phyloP scores from a whole-genome alignment of 2,113 vertebrate species.

The Electrona antarctica region DNA sequence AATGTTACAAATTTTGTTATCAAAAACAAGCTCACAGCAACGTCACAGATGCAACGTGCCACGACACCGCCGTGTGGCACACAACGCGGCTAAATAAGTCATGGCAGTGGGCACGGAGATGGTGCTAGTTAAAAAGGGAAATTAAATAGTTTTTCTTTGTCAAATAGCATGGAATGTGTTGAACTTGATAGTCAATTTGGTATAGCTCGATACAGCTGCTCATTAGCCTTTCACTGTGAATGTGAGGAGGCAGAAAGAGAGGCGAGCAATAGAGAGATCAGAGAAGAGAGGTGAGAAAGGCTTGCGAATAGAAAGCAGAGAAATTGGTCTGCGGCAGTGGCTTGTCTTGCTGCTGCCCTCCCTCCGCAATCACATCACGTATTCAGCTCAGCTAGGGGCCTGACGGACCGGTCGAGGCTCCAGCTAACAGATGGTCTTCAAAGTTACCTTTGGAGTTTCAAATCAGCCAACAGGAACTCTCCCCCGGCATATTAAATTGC shows the following conservation, averaged over 20 bases:
- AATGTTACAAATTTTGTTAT: too few species aligned
- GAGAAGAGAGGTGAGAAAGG: background rate
- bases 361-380: conserved; percentile 12
- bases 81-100: background rate
- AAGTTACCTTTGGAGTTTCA: conserved; percentile 61
- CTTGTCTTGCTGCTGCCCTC: background rate
- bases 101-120: background rate
- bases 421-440: conserved; percentile 69
- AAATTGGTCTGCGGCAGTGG: background rate
- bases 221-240: background rate
- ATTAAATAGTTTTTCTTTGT: background rate
- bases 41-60: background rate
- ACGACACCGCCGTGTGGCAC: background rate
- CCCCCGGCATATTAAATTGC: conserved; percentile 37
- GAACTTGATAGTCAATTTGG: background rate
- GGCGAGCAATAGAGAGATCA: background rate
- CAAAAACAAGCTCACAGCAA: too few species aligned
- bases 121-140: background rate
- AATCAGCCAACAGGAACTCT: conserved; percentile 54
- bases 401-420: conserved; percentile 20
- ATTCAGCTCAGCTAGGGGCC: conserved; percentile 53
- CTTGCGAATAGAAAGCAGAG: background rate
- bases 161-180: background rate
- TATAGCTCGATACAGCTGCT: too few species aligned
- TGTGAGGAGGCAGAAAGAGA: background rate